A percentile compares a stretch with the other conserved stretches of the same genome.
These are phyloP conservation scores for Goniozus legneri DNA, from an alignment of 1,140 invertebrate species.

Conservation along the genomic window DNA sequence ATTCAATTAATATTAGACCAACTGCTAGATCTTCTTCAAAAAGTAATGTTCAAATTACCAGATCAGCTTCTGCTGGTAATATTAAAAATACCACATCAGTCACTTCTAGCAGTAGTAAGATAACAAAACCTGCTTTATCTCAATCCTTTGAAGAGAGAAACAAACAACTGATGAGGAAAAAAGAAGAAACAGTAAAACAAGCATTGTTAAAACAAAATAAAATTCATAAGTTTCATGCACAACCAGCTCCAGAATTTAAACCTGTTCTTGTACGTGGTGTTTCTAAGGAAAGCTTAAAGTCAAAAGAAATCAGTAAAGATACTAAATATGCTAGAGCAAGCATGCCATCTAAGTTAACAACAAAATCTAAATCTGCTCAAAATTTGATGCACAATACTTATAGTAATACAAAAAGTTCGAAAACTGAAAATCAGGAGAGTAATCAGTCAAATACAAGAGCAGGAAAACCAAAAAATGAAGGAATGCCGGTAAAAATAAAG, in stretches of 20 bases:
- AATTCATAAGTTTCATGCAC: slow-evolving; percentile 53
- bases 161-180: slow-evolving; percentile 45
- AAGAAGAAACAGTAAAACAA: slow-evolving; percentile 55
- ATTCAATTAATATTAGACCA: too few relatives aligned
- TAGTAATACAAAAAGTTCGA: too few relatives aligned
- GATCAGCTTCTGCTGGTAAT: too few relatives aligned
- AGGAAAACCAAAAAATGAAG: slow-evolving; percentile 6
- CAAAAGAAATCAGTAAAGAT: neutral
- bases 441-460: neutral
- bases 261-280: slow-evolving; percentile 28
- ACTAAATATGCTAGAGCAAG: neutral
- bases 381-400: too few relatives aligned
- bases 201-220: slow-evolving; percentile 46
- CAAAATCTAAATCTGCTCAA: too few relatives aligned
- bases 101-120: slow-evolving; percentile 54
- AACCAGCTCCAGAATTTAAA: slow-evolving; percentile 50
- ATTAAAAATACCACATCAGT: neutral
- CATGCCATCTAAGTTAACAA: neutral
- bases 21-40: too few relatives aligned
- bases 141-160: slow-evolving; percentile 59
- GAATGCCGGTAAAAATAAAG: neutral
- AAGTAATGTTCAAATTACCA: too few relatives aligned
- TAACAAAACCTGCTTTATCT: too few relatives aligned
- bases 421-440: neutral
- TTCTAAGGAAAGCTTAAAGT: slow-evolving; percentile 7